Base-by-base conservation (phyloP, 1,140 invertebrate genomes). In the Eulimnadia texana region DNA sequence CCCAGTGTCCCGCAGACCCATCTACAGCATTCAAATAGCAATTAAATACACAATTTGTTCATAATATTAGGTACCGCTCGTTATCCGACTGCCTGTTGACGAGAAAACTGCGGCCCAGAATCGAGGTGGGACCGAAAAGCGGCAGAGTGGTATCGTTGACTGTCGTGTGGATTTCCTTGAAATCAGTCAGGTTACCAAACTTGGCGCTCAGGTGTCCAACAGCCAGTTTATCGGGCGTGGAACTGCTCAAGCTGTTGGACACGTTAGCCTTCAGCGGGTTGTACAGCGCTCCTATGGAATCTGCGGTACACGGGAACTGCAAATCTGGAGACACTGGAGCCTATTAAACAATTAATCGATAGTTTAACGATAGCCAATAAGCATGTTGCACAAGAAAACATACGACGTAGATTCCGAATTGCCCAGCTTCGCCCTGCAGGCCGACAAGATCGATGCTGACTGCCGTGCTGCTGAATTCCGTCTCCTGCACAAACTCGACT, bases 191-290 rank as follows among this genome's bases (percentile, higher is more conserved):
- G 0, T 66, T 65, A 0, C 91, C 93, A 72, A 89, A 92, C 76
- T 96, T 97, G 19, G 86, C 84, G 70, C 89, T 91, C 0, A 97
- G 72, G 72, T 95, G 89, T 0, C 93, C 93, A 67, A 93, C 80
- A 75, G 89, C 84, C 69, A 91, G 93, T 67, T 90, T 84, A 76
- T 94, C 90, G 16, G 80, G 79, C 0, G 84, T 89, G 47, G 89
- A 74, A 66, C 84, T 72, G 1, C 75, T 73, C 1, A 85, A 85
- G 24, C 78, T 78, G 1, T 76, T 70, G 1, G 74, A 74, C 1
- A 77, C 74, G 68, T 82, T 81, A 0, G 90, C 77, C 28, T 81
- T 76, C 61, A 84, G 80, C 0, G 91, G 92, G 74, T 94, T 90
- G 77, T 84, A 94, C 49, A 84, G 80, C 10, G 82, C 85, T 63